Base-by-base conservation (phyloP, 2,888 invertebrate species). In the Azorinus chamasolen region DNA sequence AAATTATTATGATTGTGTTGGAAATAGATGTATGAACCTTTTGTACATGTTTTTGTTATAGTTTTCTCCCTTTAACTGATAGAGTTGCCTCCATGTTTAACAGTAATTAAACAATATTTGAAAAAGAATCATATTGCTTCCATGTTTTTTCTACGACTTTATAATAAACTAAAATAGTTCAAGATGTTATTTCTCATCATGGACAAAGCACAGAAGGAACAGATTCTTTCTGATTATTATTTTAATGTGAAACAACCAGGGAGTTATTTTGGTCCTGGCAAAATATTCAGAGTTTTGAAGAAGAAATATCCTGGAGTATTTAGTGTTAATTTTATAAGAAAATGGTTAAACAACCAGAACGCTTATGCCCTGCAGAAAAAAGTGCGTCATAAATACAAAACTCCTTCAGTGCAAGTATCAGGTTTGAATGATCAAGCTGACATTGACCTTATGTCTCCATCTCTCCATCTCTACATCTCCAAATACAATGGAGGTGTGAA, bases 261-360 rank as follows among this genome's bases (percentile, higher is more conserved):
- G 3, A 53, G 50, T 43, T 69, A 70, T 55, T 32, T 41, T 18
- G 65, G 70, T 20, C 53, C 69, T n/a, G n/a, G 18, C n/a, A 74
- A 69, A 27, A 22, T 68, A 24, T 22, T 46, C 16, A 37, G 27
- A 22, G 22, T 63, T 25, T 24, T 74, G 46, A 27, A 68, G 10
- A 53, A 59, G 48, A 69, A 53, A 39, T 69, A 64, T 41, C 69
- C 69, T 1, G 50, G 64, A 41, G 16, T 53, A 59, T 64, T 75
- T 27, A 69, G 24, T 22, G 6, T 66, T 16, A 16, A 24, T 48
- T 66, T 61, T 37, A 64, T 71, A n/a, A 58, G 50, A 32, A 66
- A 64, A 22, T 71, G 76, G 76, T 45, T 71, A 18, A 61, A 71
- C 41, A 71, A 76, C 55, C 75, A 76, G 43, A 71, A 76, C 39